Conservation (phyloP, 2,797 vertebrate genomes). For the Pseudochirops corinnae region DNA sequence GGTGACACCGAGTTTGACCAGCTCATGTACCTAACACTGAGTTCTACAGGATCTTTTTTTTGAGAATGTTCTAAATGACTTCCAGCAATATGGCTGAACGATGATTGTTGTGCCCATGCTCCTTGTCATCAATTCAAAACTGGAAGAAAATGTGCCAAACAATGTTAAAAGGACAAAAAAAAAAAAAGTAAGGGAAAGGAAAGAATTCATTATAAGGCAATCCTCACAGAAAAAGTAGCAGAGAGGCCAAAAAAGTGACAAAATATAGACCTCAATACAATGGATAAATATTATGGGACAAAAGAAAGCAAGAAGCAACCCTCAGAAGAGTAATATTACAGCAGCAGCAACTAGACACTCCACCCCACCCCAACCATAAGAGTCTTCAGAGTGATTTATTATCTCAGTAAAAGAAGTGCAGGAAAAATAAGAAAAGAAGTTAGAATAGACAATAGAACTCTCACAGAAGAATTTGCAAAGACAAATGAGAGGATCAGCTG, state of each 20-base stretch:
- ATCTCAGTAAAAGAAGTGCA: background rate
- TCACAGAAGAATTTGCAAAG: background rate
- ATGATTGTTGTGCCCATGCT: background rate
- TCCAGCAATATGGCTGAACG: background rate
- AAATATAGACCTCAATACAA: background rate
- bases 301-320: background rate
- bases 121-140: background rate
- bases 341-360: background rate
- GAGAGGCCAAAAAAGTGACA: background rate
- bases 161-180: background rate
- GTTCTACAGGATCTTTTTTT: background rate
- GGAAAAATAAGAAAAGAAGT: background rate
- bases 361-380: background rate
- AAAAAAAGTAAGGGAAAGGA: background rate
- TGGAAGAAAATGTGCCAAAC: background rate
- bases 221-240: background rate
- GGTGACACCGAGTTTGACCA: background rate
- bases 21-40: background rate
- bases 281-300: background rate
- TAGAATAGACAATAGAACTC: background rate
- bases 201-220: background rate
- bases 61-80: background rate
- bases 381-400: background rate
- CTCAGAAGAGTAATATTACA: background rate
- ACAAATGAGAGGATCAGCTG: background rate